Percentiles rank a stretch among this genome's conserved stretches.
These are phyloP conservation scores for Anadara kagoshimensis DNA, from an alignment of 1,140 invertebrate species.

Conservation along the genomic window DNA sequence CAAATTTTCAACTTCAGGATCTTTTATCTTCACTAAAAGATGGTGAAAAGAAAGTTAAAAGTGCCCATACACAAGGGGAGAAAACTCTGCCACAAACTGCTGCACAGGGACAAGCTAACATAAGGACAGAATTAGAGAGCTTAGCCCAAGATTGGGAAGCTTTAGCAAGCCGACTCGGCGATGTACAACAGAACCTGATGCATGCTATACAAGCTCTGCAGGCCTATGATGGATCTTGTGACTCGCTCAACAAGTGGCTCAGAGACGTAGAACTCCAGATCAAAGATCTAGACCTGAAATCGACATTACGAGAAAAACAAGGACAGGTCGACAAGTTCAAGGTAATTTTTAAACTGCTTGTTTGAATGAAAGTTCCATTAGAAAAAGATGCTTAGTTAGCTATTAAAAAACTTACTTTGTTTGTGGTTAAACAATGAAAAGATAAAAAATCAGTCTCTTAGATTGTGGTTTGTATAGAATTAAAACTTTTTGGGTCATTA, in stretches of 20 bases:
- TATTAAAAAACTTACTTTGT: no score
- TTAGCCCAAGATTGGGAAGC: constrained; percentile 83
- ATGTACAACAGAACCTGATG: constrained; percentile 78
- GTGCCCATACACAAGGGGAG: constrained; percentile 57
- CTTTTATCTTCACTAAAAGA: constrained; percentile 57
- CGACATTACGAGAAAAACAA: constrained; percentile 87
- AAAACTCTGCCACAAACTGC: constrained; percentile 80
- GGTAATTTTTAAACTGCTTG: constrained; percentile 42
- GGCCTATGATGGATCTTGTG: constrained; percentile 85
- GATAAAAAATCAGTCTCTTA: no score
- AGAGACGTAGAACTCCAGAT: constrained; percentile 88
- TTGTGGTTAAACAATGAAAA: no score
- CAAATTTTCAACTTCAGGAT: constrained; percentile 46
- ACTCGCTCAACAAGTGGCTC: constrained; percentile 87
- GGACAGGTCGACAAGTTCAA: constrained; percentile 87
- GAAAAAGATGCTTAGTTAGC: no score
- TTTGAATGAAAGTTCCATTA: no score
- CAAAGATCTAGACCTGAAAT: constrained; percentile 92
- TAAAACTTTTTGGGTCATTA: no score
- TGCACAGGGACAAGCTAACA: constrained; percentile 82
- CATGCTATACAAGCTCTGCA: constrained; percentile 83
- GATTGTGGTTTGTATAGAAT: no score
- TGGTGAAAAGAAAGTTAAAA: constrained; percentile 64
- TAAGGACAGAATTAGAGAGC: constrained; percentile 85
- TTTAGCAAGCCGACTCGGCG: constrained; percentile 79